These are phyloP conservation scores for Eira barbara DNA, from an alignment of 2,113 vertebrate species.

Conservation along the genomic window DNA sequence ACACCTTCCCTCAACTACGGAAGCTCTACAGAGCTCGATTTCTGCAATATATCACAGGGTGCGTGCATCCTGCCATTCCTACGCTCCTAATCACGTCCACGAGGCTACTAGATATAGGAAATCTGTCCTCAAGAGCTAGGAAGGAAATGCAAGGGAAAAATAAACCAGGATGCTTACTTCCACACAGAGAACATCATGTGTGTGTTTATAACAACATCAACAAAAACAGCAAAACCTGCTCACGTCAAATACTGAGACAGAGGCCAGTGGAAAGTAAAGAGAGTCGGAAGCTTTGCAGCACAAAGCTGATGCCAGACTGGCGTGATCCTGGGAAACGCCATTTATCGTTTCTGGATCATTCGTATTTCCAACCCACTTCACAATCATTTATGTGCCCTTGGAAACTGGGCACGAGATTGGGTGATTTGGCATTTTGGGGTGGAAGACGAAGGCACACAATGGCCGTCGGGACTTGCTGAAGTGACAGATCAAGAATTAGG, in stretches of 20 bases:
- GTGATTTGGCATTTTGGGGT: not conserved
- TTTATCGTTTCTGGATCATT: not conserved
- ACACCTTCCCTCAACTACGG: accelerated
- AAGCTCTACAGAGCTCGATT: not conserved
- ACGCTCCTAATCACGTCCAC: not conserved
- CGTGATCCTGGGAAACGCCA: accelerated
- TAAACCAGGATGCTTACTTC: not conserved
- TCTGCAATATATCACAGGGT: too few species aligned
- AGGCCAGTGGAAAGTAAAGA: too few species aligned
- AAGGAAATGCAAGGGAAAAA: not conserved
- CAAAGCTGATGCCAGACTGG: not conserved
- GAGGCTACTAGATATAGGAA: not conserved
- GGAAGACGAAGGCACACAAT: not conserved
- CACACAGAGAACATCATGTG: not conserved
- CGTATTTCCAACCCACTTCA: not conserved
- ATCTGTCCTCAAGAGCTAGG: not conserved
- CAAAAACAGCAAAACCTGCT: not conserved
- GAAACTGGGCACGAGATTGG: not conserved
- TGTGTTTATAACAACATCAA: not conserved
- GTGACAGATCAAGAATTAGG: not conserved
- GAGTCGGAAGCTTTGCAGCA: not conserved
- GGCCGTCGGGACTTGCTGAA: not conserved
- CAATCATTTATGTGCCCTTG: not conserved
- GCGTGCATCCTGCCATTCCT: accelerated
- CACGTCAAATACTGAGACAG: not conserved